Evolutionary conservation across 2,113 vertebrate species (phyloP).

Genomic region (Nanger granti): DNA sequence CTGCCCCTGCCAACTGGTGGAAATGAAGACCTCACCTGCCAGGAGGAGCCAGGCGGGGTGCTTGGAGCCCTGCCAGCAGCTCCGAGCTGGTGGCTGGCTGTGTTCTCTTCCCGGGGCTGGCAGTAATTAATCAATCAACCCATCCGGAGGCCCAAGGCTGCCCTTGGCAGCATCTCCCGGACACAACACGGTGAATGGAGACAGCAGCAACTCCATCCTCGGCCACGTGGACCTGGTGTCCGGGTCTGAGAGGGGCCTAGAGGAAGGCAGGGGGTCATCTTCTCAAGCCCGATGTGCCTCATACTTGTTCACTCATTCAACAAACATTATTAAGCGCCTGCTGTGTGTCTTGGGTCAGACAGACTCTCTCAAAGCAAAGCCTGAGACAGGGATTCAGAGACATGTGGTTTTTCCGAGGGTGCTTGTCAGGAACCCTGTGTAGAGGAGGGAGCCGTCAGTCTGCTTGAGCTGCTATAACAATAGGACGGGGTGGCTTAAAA

Average conservation of each 20-base stretch:
- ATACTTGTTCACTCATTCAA: not conserved
- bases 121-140: constrained; percentile 66
- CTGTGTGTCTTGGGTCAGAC: not conserved
- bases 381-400: not conserved
- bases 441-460: not conserved
- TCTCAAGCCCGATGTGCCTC: not conserved
- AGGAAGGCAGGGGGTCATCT: not conserved
- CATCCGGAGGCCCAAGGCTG: not conserved
- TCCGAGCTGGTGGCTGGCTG: constrained; percentile 39
- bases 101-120: not conserved
- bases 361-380: not conserved
- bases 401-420: not conserved
- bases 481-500: not conserved
- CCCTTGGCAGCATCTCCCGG: not conserved
- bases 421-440: not conserved
- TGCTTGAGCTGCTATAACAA: not conserved
- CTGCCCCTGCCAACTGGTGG: constrained; percentile 10
- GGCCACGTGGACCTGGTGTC: not conserved
- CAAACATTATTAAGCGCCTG: not conserved
- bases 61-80: constrained; percentile 26
- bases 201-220: not conserved
- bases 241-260: not conserved
- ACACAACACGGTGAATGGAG: not conserved
- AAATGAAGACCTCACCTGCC: constrained; percentile 71
- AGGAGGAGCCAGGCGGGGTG: constrained; percentile 45